Conservation (phyloP, 2,797 vertebrate genomes). For the Harpagifer antarcticus region DNA sequence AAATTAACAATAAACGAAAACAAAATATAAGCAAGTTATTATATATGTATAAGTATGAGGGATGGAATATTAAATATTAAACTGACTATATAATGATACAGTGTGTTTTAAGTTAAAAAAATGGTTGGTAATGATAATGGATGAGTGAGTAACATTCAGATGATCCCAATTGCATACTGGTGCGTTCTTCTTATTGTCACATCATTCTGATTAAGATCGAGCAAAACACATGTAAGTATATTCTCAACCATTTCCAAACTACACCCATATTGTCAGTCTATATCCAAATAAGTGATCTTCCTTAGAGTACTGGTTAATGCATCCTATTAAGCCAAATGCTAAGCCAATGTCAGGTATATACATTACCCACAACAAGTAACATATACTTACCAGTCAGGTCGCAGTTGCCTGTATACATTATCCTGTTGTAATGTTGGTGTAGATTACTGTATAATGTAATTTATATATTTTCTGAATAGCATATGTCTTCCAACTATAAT, state of each 20-base stretch:
- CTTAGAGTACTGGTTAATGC: neutral
- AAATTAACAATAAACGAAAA: no score
- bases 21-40: no score
- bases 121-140: neutral
- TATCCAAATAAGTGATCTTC: neutral
- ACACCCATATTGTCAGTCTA: neutral
- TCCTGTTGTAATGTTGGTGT: neutral
- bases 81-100: no score
- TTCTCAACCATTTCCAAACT: constrained; percentile 3
- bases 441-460: neutral
- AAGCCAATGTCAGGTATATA: neutral
- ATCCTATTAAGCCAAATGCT: neutral
- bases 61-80: no score
- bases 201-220: neutral
- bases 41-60: no score
- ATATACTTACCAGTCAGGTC: neutral
- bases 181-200: neutral
- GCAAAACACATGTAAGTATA: neutral
- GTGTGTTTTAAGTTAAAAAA: no score
- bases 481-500: neutral
- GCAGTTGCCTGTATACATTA: neutral
- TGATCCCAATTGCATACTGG: neutral
- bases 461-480: constrained; percentile 2
- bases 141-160: neutral
- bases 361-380: neutral